Base-by-base conservation (phyloP, 1,140 invertebrate genomes). In the Drosophila mayri region DNA sequence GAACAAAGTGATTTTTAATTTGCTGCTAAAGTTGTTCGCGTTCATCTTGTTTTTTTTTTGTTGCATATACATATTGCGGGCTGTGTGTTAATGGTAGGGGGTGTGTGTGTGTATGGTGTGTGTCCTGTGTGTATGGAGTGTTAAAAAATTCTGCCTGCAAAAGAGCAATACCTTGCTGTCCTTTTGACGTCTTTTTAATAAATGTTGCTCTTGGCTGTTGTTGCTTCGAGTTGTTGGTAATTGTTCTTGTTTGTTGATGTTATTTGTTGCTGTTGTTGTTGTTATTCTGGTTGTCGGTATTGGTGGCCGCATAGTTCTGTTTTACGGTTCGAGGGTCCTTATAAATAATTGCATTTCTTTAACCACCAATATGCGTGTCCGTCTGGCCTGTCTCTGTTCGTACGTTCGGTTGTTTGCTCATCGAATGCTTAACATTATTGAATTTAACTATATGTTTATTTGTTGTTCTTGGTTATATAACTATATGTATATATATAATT, bases 381-480 rank as follows among this genome's bases (percentile, higher is more conserved):
- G 60, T 72, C 61, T 61, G 55, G 55, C 46, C 68, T 66, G 72
- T 76, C 49, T 73, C 40, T 50, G 38, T 77, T 52, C 50, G 38
- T 77, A 47, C 50, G 32, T 52, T 55, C 52, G 28, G 44, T 81
- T 72, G 44, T 81, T 72, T 44, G 43, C 70, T 47, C 38, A 61
- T 82, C 77, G 67, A 77, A 66, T 76, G 87, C 83, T 91, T 81
- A 91, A 84, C 75, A 72, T 91, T 87, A 84, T 87, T 87, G 87
- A 91, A 87, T 91, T 91, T 87, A 88, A 88, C 85, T 88, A 88
- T 90, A 85, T 91, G 79, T 90, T 85, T 86, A 81, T 91, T 90
- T 82, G 79, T 83, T 91, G 87, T 86, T 91, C 77, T 90, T 90
- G 80, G 81, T 90, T 90, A 90, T 86, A 81, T 90, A 81, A 90